phyloP scores from a whole-genome alignment of 2,888 invertebrate species.

The Plemyria rubiginata region DNA sequence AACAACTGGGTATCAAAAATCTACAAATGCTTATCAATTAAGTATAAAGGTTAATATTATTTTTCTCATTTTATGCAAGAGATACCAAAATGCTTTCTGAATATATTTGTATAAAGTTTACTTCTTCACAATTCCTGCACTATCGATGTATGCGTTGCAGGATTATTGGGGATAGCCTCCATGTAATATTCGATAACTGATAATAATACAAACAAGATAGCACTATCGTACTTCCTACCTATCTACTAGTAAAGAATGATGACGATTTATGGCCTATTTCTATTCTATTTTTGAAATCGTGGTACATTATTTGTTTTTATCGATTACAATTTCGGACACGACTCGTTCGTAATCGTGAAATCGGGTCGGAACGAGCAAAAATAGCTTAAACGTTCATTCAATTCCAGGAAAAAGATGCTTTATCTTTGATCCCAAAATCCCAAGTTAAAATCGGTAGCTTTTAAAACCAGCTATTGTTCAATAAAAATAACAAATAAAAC shows the following conservation, averaged over 20 bases:
- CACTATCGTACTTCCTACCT: conserved; percentile 33
- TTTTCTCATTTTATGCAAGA: too few species aligned
- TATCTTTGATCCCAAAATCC: conserved; percentile 35
- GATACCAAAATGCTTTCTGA: background rate
- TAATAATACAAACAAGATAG: conserved; percentile 42
- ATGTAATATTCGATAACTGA: conserved; percentile 54
- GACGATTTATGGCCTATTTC: conserved; percentile 19
- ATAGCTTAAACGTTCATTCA: background rate
- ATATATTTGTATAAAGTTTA: background rate
- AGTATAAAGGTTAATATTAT: too few species aligned
- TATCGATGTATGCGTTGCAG: conserved; percentile 56
- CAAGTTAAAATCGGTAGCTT: conserved; percentile 33
- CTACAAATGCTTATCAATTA: too few species aligned
- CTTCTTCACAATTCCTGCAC: conserved; percentile 42
- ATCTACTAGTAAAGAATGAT: conserved; percentile 18
- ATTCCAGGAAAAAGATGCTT: background rate
- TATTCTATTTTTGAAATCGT: background rate
- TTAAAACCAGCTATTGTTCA: conserved; percentile 40
- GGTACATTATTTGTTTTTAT: background rate
- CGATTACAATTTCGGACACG: background rate
- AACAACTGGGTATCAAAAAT: too few species aligned
- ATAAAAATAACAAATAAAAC: conserved; percentile 45
- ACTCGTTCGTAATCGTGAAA: background rate
- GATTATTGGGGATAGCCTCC: conserved; percentile 64
- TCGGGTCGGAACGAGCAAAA: background rate